A percentile compares a stretch with the other conserved stretches of the same genome.
These are phyloP conservation scores for Microplitis mediator DNA, from an alignment of 1,140 invertebrate genomes.

Conservation along the genomic window DNA sequence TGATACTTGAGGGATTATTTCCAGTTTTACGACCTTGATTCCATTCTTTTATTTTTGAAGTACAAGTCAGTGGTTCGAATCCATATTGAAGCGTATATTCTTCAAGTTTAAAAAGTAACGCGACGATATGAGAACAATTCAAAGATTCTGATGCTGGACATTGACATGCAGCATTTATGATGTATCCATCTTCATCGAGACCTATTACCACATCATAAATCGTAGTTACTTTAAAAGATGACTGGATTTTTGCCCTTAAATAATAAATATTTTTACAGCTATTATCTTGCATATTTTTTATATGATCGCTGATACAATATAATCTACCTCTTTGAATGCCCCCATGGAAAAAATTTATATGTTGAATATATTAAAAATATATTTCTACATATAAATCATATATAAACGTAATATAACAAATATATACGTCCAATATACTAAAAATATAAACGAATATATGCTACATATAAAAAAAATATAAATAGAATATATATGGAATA, in stretches of 20 bases:
- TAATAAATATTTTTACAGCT: neutral
- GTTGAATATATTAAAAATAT: no score
- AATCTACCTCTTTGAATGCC: neutral
- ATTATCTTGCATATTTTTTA: constrained; percentile 9
- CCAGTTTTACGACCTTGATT: neutral
- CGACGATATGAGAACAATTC: constrained; percentile 18
- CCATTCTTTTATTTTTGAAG: no score
- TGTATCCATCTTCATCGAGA: neutral
- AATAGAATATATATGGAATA: no score
- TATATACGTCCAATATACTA: no score
- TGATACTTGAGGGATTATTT: constrained; percentile 3
- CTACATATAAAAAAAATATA: no score
- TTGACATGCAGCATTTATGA: constrained; percentile 10
- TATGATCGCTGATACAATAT: neutral
- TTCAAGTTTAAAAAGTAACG: constrained; percentile 9
- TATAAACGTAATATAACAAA: no score
- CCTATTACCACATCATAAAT: neutral
- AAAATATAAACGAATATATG: no score
- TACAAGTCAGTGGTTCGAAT: no score
- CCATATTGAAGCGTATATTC: constrained; percentile 9
- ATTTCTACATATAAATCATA: no score
- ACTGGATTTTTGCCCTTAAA: neutral
- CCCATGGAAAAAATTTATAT: no score
- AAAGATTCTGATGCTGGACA: constrained; percentile 5
- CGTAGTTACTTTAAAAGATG: neutral